Base-by-base conservation (phyloP, 1,140 invertebrate genomes). In the Zaprionus nigranus region DNA sequence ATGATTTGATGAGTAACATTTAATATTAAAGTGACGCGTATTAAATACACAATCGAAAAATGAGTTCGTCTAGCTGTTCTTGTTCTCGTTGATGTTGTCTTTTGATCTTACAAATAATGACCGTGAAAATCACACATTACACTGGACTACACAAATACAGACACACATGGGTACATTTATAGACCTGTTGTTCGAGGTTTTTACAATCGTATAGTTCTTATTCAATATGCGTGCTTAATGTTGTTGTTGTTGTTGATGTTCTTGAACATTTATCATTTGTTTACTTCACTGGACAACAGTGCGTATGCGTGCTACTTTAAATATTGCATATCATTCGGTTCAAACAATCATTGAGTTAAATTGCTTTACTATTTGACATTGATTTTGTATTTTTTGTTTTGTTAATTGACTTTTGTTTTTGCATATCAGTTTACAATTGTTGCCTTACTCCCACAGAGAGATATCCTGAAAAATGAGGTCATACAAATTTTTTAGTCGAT, bases 401-500 rank as follows among this genome's bases (percentile, higher is more conserved):
- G 40, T 46, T 46, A 46, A 46, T 46, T 58, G 22, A 61, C 57
- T 51, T 57, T 22, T 73, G 36, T 51, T 54, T 73, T 56, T 54
- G 26, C 40, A 46, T 46, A 65, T 65, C 62, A 49, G 36, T 72
- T 65, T 36, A 83, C 82, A 87, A 91, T 63, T 92, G 90, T 84
- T 92, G 92, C 90, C 90, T 92, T 92, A 92, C 85, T 91, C 91
- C 91, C 91, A 92, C 82, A 92, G 91, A 86, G 91, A 92, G 91
- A 92, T 91, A 92, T 92, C 91, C 91, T 92, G 91, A 92, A 92
- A 92, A 92, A 92, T 78, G 82, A 92, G 80, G 75, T 92, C 88
- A 92, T 92, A 92, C 79, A 92, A 79, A 92, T 92, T 90, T 92
- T 92, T 92, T 92, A 92, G 84, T 92, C 91, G 91, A 78, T 91